Evolutionary conservation across 2,113 vertebrate genomes (phyloP), one percentile per base, ranked within the genome.

Genomic region (Anolis carolinensis): DNA sequence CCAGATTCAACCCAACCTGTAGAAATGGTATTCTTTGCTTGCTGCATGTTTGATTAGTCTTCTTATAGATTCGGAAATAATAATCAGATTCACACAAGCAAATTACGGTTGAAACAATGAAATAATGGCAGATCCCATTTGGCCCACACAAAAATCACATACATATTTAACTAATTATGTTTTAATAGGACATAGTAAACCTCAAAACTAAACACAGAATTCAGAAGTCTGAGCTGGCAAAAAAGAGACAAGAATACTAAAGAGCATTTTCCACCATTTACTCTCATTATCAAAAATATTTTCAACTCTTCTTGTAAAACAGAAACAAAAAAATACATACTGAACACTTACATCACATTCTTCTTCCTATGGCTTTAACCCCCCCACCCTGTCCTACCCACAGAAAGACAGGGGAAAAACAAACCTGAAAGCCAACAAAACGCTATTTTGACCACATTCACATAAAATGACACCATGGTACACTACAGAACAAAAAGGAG

Each of bases 231-330:
- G 92, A 92, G 93, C 94, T 95, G 97, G 96, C 95, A 97, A 96
- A 79, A 85, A 80, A 97, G 97, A 96, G 96, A 97, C 97, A 97
- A 97, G 96, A 95, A 96, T 96, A 97, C 97, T 97, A 97, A 96
- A 95, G 96, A 96, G 96, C 96, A 97, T 96, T 97, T 97, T 97
- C 96, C 96, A 97, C 96, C 96, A 96, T 97, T 97, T 97, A 97
- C 95, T 97, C 96, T 95, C 96, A 94, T 97, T 98, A 98, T 98
- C 97, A 98, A 99, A 98, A 98, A 98, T 98, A 99, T 97, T 97
- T 96, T 97, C 95, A 96, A 97, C 96, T 97, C 97, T 97, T 97
- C 97, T 98, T 97, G 96, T 95, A 96, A 97, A 97, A 96, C 95
- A 97, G 95, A 96, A 97, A 96, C 93, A 96, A 95, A 96, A 91